phyloP scores from a whole-genome alignment of 2,888 invertebrate genomes.

The Homarus gammarus region DNA sequence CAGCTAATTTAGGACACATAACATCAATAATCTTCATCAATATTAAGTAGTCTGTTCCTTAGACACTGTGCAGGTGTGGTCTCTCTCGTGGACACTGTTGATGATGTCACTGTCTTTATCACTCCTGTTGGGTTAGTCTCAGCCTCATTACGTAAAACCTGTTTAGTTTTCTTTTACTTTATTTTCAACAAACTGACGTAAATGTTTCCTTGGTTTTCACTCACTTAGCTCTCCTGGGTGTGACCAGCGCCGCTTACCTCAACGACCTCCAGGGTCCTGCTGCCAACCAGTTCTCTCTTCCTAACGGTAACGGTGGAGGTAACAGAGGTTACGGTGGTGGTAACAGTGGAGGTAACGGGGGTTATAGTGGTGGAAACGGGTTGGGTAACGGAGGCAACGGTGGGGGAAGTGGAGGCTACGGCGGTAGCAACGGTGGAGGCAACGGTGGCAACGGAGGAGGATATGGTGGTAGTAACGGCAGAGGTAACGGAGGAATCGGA shows the following conservation, averaged over 20 bases:
- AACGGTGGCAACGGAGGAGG: not conserved
- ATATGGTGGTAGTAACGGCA: not conserved
- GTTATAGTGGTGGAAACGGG: not conserved
- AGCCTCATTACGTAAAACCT: too few relatives aligned
- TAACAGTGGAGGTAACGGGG: not conserved
- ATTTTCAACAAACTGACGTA: too few relatives aligned
- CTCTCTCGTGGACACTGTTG: too few relatives aligned
- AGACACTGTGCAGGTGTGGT: too few relatives aligned
- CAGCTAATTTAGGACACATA: too few relatives aligned
- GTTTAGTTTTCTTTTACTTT: too few relatives aligned
- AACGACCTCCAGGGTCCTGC: constrained; percentile 3
- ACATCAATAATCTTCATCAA: too few relatives aligned
- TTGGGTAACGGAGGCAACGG: not conserved
- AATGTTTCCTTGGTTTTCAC: too few relatives aligned
- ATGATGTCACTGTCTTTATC: too few relatives aligned
- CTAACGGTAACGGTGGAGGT: not conserved
- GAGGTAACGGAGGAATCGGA: not conserved
- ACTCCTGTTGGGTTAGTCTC: too few relatives aligned
- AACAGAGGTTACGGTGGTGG: constrained; percentile 16
- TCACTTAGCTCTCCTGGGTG: constrained; percentile 16
- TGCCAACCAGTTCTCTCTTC: not conserved
- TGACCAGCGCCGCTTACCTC: constrained; percentile 31
- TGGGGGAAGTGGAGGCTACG: not conserved
- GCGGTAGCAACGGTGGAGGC: not conserved
- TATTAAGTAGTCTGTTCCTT: too few relatives aligned